Evolutionary conservation across 1,140 invertebrate genomes (phyloP).

Genomic region (Zophobas atratus): DNA sequence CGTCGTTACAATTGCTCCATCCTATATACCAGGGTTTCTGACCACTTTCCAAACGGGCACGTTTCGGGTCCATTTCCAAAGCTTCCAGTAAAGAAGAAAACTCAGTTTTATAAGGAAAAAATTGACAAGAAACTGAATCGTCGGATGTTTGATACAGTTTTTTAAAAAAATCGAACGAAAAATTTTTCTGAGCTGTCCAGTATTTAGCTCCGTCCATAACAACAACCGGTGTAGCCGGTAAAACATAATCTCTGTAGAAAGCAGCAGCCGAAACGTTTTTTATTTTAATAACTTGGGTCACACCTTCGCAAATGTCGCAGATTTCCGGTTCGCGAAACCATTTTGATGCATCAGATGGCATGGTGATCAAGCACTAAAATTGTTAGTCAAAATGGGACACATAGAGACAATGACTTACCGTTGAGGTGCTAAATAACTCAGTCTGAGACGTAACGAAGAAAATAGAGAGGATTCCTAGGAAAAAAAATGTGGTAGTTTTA

Average conservation of each 20-base stretch:
- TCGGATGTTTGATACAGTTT: constrained; percentile 77
- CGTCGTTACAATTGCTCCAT: constrained; percentile 94
- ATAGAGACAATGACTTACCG: constrained; percentile 44
- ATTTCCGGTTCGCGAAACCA: constrained; percentile 81
- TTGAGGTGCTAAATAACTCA: constrained; percentile 43
- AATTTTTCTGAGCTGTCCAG: constrained; percentile 83
- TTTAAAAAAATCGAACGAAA: constrained; percentile 86
- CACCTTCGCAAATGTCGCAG: constrained; percentile 80
- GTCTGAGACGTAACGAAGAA: constrained; percentile 7
- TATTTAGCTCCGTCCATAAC: constrained; percentile 83
- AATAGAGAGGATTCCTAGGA: constrained; percentile 13
- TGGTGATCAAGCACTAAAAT: constrained; percentile 74
- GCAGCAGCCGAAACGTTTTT: constrained; percentile 74
- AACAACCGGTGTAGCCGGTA: constrained; percentile 85
- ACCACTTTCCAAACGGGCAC: constrained; percentile 77
- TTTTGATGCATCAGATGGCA: constrained; percentile 74
- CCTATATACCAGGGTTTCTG: constrained; percentile 90
- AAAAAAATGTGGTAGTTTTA: constrained; percentile 4
- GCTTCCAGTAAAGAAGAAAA: constrained; percentile 84
- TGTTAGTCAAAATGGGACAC: neutral
- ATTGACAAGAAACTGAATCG: constrained; percentile 82
- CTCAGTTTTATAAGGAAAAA: constrained; percentile 93
- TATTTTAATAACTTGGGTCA: constrained; percentile 77
- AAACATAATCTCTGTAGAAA: constrained; percentile 82
- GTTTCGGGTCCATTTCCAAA: constrained; percentile 81